Base-by-base conservation (phyloP, 2,113 vertebrate species). In the Actenoides hombroni region DNA sequence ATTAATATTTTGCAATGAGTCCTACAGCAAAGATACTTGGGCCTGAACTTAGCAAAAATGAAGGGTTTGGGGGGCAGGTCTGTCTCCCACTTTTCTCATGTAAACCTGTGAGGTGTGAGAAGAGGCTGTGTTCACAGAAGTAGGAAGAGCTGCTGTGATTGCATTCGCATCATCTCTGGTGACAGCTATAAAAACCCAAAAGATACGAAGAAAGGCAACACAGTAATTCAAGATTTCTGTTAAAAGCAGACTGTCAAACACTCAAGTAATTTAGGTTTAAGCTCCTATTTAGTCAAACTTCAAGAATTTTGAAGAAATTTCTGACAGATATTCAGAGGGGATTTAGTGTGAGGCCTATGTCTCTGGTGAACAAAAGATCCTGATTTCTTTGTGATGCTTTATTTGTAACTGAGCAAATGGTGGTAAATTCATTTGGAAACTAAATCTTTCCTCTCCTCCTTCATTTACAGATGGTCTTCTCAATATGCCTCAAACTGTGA, bases 11-110 rank as follows among this genome's bases (percentile, higher is more conserved):
- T 65, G 21, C 39, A 29, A 4, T 21, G n/a, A 64, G 21, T 46
- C 31, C 63, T 6, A 42, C 3, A 44, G 28, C 28, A 46, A 65
- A 76, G 31, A 88, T 83, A 69, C 19, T 14, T 26, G 16, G 16
- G 48, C 13, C 25, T 51, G 26, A 68, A 57, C 33, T 35, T 80
- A 2, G 1, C 16, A 57, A 48, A 71, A 80, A 65, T 11, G 49
- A 70, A 53, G 5, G 8, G 5, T 53, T 0, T 13, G 9, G 11
- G 5, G 6, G 20, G 2, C 8, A 21, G 28, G 16, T 53, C 54
- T 48, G 51, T 53, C 21, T 21, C 17, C 13, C 4, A 9, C 17
- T 86, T 65, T 39, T 46, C 15, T 28, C 7, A 13, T 5, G 10
- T 49, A 48, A 73, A 40, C 10, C 13, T 39, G 20, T 13, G 28